Evolutionary conservation across 2,113 vertebrate species (phyloP).

Genomic region (Seriola quinqueradiata): DNA sequence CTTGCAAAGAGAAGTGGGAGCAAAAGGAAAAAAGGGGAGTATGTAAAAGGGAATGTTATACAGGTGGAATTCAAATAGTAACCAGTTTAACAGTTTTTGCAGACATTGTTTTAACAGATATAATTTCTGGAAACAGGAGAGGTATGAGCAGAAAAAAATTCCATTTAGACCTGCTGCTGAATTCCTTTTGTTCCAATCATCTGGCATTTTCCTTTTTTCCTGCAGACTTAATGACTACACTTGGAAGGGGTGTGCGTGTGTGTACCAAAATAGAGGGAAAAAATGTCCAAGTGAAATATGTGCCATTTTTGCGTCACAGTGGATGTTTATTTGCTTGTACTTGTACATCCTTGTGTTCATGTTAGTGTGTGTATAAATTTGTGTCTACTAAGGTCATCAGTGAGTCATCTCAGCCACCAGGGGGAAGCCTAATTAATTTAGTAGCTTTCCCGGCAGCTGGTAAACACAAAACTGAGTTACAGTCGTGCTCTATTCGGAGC

Average conservation of each 20-base stretch:
- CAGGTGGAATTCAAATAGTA: neutral
- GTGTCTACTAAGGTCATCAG: constrained; percentile 59
- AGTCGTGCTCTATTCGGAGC: constrained; percentile 27
- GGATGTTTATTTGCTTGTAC: constrained; percentile 1
- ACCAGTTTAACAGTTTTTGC: neutral
- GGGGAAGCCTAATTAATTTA: constrained; percentile 78
- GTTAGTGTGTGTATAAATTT: constrained; percentile 27
- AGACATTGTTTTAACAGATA: neutral
- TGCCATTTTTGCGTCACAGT: constrained; percentile 5
- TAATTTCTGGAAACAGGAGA: constrained; percentile 22
- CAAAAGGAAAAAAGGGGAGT: neutral
- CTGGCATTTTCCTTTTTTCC: constrained; percentile 45
- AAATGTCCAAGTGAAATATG: constrained; percentile 12
- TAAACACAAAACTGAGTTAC: constrained; percentile 63
- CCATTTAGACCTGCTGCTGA: constrained; percentile 48
- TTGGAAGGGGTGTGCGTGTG: neutral
- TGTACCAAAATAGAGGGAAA: constrained; percentile 21
- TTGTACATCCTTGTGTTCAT: constrained; percentile 5
- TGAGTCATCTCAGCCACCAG: constrained; percentile 76
- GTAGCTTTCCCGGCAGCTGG: constrained; percentile 46
- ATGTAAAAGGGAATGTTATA: neutral
- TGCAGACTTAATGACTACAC: constrained; percentile 44
- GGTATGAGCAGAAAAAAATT: neutral
- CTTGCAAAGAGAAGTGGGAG: neutral
- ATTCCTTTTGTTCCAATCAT: constrained; percentile 57